Evolutionary conservation across 2,113 vertebrate genomes (phyloP).

Genomic region (Mormoops blainvillei): DNA sequence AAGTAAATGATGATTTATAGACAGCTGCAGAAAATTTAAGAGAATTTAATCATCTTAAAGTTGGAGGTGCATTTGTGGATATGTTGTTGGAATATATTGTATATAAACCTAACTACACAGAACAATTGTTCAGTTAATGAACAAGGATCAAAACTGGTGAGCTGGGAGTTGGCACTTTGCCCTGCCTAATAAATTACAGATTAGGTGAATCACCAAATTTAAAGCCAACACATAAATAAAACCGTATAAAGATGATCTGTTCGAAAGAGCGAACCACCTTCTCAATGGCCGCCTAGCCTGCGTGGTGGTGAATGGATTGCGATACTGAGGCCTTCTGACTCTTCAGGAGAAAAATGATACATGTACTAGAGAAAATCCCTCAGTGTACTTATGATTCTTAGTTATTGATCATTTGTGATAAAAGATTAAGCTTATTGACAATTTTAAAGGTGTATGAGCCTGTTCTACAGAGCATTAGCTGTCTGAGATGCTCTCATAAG

Average conservation of each 20-base stretch:
- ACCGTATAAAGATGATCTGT: background rate
- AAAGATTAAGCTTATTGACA: background rate
- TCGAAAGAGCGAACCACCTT: background rate
- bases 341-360: background rate
- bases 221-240: background rate
- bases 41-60: background rate
- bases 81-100: background rate
- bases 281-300: background rate
- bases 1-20: background rate
- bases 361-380: background rate
- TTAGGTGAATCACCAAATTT: background rate
- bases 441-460: background rate
- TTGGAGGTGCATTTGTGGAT: background rate
- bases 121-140: background rate
- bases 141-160: background rate
- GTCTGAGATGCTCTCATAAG: background rate
- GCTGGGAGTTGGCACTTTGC: background rate
- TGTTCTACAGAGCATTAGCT: background rate
- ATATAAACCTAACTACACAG: background rate
- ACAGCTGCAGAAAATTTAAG: background rate
- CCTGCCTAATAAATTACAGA: background rate
- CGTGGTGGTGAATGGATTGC: too few relatives aligned
- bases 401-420: background rate
- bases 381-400: background rate
- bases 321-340: background rate